phyloP scores from a whole-genome alignment of 1,140 invertebrate species.

The Drosophila takahashii region DNA sequence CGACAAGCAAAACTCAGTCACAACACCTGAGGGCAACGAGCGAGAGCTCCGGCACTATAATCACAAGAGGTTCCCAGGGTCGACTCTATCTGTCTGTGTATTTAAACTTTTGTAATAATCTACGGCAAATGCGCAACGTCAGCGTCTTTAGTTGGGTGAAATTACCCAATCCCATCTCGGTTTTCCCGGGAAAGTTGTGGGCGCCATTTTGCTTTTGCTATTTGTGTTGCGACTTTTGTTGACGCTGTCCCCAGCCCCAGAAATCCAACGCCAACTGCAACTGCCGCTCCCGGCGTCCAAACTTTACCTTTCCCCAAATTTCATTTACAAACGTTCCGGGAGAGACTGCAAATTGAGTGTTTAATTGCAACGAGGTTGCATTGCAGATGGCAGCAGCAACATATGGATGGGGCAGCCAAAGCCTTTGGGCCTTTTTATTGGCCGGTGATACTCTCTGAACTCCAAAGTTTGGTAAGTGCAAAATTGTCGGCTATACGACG shows the following conservation, averaged over 20 bases:
- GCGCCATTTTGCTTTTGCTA: conserved; percentile 75
- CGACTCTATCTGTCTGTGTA: conserved; percentile 65
- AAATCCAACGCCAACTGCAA: conserved; percentile 25
- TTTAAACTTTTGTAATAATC: conserved; percentile 82
- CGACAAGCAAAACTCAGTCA: conserved; percentile 63
- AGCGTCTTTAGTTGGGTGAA: conserved; percentile 50
- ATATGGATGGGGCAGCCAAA: conserved; percentile 46
- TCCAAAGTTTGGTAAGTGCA: not conserved
- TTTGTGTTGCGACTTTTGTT: conserved; percentile 79
- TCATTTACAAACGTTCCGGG: conserved; percentile 70
- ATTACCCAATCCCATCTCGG: conserved; percentile 1
- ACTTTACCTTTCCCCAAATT: conserved; percentile 78
- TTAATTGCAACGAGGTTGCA: conserved; percentile 72
- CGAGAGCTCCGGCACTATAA: conserved; percentile 39
- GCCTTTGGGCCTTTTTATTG: conserved; percentile 16
- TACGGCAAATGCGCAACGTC: conserved; percentile 77
- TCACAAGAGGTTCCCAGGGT: conserved; percentile 47
- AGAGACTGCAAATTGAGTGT: conserved; percentile 72
- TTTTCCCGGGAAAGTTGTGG: conserved; percentile 51
- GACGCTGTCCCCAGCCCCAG: conserved; percentile 52
- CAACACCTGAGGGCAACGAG: conserved; percentile 62
- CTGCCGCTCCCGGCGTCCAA: conserved; percentile 44
- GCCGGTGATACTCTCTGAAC: not conserved
- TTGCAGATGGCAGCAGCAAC: conserved; percentile 49
- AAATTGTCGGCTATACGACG: not conserved